Evolutionary conservation across 2,113 vertebrate genomes (phyloP).

Genomic region (Leptobrachium ailaonicum): DNA sequence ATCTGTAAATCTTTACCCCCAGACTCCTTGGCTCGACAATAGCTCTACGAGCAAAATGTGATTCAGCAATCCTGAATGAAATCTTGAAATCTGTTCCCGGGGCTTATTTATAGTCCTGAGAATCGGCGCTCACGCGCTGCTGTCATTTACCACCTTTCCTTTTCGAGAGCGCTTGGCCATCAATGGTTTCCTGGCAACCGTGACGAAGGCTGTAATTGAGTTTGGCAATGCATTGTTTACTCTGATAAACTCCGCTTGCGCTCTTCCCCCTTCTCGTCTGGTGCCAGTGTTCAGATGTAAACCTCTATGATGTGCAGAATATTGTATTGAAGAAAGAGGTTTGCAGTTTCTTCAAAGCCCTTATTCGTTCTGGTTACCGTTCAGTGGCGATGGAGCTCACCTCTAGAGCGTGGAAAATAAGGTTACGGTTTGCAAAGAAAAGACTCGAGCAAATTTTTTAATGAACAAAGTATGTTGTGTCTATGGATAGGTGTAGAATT

Average conservation of each 20-base stretch:
- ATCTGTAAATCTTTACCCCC: no score
- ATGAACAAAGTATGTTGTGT: no score
- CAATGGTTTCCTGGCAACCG: constrained; percentile 38
- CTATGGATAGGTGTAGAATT: no score
- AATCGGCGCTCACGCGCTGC: constrained; percentile 18
- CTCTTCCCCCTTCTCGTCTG: neutral
- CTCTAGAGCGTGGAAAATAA: no score
- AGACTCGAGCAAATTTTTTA: no score
- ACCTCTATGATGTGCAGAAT: neutral
- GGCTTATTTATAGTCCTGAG: constrained; percentile 37
- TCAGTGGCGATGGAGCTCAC: no score
- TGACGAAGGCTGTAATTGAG: constrained; percentile 32
- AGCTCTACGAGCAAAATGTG: no score
- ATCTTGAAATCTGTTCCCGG: neutral
- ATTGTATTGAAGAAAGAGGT: neutral
- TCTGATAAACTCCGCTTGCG: constrained; percentile 1
- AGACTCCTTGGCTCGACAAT: no score
- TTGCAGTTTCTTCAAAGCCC: no score
- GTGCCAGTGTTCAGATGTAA: neutral
- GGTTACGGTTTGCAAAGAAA: no score
- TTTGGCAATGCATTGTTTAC: constrained; percentile 10
- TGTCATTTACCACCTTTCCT: constrained; percentile 45
- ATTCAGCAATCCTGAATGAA: neutral
- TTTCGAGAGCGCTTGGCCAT: constrained; percentile 40
- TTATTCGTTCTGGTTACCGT: no score